A percentile compares a stretch with the other conserved stretches of the same genome.
phyloP scores from a whole-genome alignment of 2,888 invertebrate genomes.

The Leptinotarsa rubiginosa region DNA sequence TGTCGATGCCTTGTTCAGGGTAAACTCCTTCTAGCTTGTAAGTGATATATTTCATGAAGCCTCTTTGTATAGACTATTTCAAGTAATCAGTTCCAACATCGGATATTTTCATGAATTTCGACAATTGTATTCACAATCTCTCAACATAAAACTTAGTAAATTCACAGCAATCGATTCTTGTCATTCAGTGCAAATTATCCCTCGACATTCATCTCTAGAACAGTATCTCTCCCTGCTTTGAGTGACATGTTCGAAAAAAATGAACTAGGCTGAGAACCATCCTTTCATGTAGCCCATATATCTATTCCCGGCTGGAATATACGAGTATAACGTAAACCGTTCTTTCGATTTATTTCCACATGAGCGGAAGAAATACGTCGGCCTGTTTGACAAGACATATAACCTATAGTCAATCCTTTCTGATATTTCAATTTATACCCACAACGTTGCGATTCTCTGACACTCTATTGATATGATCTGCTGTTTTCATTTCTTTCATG shows the following conservation, averaged over 20 bases:
- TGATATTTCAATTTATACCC: conserved; percentile 1
- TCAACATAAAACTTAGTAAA: too few species aligned
- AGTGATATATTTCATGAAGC: too few species aligned
- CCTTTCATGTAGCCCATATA: not conserved
- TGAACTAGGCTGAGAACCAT: not conserved
- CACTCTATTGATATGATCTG: not conserved
- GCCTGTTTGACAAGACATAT: not conserved
- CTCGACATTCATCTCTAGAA: not conserved
- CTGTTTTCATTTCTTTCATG: not conserved
- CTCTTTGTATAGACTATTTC: too few species aligned
- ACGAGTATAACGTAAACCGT: not conserved
- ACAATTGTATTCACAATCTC: too few species aligned
- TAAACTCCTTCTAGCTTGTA: too few species aligned
- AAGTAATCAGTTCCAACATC: too few species aligned
- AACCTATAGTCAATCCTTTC: conserved; percentile 1
- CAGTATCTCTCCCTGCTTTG: not conserved
- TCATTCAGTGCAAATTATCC: not conserved
- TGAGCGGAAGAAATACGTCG: conserved; percentile 1
- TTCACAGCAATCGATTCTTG: too few species aligned
- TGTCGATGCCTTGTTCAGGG: too few species aligned
- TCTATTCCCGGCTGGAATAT: not conserved
- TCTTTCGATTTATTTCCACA: conserved; percentile 1
- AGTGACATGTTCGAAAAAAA: not conserved
- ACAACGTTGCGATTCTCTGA: not conserved
- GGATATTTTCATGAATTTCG: too few species aligned